A percentile compares a stretch with the other conserved stretches of the same genome.
phyloP scores from a whole-genome alignment of 2,888 invertebrate species.

The Lagria hirta region DNA sequence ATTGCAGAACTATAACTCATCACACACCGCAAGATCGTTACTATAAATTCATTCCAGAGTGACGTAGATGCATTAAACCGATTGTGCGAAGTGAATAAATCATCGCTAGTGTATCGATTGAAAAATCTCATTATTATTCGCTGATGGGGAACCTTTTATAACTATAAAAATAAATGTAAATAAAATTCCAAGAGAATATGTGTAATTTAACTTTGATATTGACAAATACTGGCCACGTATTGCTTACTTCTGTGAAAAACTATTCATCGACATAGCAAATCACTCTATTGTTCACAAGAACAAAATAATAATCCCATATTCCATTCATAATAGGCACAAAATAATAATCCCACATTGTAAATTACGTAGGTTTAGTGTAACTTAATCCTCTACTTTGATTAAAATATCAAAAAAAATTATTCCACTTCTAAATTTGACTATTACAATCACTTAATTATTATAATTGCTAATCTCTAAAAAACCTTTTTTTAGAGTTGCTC shows the following conservation, averaged over 20 bases:
- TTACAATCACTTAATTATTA: too few species aligned
- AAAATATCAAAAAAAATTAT: too few species aligned
- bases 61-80: constrained; percentile 39
- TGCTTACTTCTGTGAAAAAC: constrained; percentile 22
- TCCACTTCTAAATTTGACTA: too few species aligned
- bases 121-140: constrained; percentile 35
- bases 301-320: too few species aligned
- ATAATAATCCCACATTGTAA: too few species aligned
- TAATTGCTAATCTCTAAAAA: too few species aligned
- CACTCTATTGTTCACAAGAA: constrained; percentile 24
- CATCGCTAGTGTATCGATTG: constrained; percentile 37
- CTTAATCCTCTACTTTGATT: too few species aligned
- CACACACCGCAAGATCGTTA: constrained; percentile 31
- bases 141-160: constrained; percentile 35
- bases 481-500: too few species aligned
- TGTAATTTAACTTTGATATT: constrained; percentile 32
- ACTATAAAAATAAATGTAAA: constrained; percentile 29
- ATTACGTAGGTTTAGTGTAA: too few species aligned
- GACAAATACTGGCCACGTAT: constrained; percentile 27
- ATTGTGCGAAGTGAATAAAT: constrained; percentile 39
- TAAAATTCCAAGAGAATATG: constrained; percentile 19
- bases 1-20: constrained; percentile 40
- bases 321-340: too few species aligned
- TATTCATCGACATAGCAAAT: constrained; percentile 34
- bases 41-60: constrained; percentile 39